phyloP scores from a whole-genome alignment of 2,113 vertebrate genomes.

The Oreotrochilus melanogaster region DNA sequence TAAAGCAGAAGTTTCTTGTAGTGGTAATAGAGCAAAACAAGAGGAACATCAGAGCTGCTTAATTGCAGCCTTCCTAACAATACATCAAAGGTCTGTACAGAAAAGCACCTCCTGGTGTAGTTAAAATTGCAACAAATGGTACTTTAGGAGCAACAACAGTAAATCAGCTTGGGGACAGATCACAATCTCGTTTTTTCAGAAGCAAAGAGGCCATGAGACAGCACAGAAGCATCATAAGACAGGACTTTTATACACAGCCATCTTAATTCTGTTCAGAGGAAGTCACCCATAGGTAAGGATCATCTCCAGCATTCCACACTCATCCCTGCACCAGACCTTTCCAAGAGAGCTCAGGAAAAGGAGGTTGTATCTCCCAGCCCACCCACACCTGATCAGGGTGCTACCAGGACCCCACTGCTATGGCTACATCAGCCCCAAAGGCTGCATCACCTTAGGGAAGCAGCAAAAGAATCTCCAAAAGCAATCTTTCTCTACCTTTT shows the following conservation, averaged over 20 bases:
- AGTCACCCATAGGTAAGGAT: background rate
- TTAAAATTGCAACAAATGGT: slow-evolving; percentile 22
- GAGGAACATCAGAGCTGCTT: background rate
- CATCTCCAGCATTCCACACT: background rate
- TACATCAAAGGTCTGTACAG: background rate
- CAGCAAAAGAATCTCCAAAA: background rate
- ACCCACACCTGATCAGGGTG: background rate
- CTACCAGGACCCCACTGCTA: background rate
- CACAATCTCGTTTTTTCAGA: background rate
- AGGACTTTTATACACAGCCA: background rate
- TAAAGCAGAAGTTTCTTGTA: background rate
- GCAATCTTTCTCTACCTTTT: background rate
- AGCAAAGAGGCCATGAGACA: background rate
- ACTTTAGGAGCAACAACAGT: background rate
- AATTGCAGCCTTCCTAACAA: background rate
- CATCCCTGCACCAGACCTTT: background rate
- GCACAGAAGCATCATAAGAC: background rate
- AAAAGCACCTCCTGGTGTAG: slow-evolving; percentile 1
- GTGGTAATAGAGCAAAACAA: background rate
- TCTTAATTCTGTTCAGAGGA: background rate
- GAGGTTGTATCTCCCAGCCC: background rate
- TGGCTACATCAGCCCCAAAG: background rate
- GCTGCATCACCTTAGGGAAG: background rate
- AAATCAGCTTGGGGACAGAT: background rate
- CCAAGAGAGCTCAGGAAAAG: background rate